Evolutionary conservation across 2,888 invertebrate genomes (phyloP).

Genomic region (Gibbula magus): DNA sequence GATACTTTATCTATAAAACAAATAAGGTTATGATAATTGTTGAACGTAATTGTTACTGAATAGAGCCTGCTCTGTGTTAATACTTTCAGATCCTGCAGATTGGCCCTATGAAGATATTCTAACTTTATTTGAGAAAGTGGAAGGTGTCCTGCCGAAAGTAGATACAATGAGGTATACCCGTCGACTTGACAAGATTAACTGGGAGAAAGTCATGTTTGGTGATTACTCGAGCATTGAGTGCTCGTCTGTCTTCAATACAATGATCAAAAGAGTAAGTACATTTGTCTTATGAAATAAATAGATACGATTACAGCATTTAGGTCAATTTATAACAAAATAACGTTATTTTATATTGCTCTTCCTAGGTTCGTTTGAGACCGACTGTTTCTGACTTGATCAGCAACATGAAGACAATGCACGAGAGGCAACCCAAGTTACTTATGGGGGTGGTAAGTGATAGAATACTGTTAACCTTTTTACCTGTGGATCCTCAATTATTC

Average conservation of each 20-base stretch:
- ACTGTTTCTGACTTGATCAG: neutral
- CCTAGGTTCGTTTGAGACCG: neutral
- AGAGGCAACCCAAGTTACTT: neutral
- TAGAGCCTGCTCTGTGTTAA: too few relatives aligned
- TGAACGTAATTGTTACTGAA: too few relatives aligned
- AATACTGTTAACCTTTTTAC: too few relatives aligned
- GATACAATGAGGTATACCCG: neutral
- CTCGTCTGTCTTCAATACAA: neutral
- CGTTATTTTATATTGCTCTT: neutral
- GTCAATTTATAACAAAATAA: neutral
- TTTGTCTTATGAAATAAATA: neutral
- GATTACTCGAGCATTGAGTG: neutral
- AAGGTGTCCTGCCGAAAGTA: neutral
- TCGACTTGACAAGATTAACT: neutral
- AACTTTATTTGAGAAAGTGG: neutral
- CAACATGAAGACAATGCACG: conserved; percentile 6
- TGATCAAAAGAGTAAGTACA: conserved; percentile 4
- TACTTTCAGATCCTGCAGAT: neutral
- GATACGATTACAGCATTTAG: neutral
- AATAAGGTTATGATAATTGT: too few relatives aligned
- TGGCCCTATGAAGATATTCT: conserved; percentile 7
- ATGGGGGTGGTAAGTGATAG: neutral
- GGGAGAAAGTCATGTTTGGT: conserved; percentile 4
- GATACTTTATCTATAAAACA: too few relatives aligned
- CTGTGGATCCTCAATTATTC: too few relatives aligned